Base-by-base conservation (phyloP, 2,113 vertebrate species). In the Entomyzon cyanotis region DNA sequence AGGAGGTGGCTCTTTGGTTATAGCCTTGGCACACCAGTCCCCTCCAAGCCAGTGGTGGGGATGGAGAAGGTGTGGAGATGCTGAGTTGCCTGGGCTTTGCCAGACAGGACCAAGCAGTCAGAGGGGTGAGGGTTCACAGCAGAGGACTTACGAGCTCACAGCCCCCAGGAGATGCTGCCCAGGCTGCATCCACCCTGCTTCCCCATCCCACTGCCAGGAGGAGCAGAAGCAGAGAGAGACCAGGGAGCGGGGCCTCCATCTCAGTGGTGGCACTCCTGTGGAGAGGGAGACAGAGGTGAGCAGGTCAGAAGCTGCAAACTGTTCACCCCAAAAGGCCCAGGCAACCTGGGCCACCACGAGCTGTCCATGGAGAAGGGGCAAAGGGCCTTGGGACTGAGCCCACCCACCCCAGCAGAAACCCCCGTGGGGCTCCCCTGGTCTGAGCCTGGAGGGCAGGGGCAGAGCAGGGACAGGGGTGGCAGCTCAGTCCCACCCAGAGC, bases 81-180 rank as follows among this genome's bases (percentile, higher is more conserved):
- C 55, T 67, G 90, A 87, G 22, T 16, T 7, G 0, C 35, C 69
- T 44, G 46, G 28, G 39, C 33, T 88, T 65, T 84, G 24, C 47
- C 41, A 63, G 60, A 47, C 46, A 77, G 55, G 59, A 74, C 25
- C 49, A 85, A 49, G 47, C 19, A 64, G 15, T 47, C 11, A 18
- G 69, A 92, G 39, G 74, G 71, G 15, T 23, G 44, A 39, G 35
- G 37, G 22, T 53, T 88, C 71, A 58, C 15, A 63, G 41, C 27
- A 81, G 67, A 93, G 75, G 58, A 98, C 98, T 98, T 95, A 98
- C 98, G 13, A 95, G 63, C 80, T 94, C 46, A 15, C 98, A 98
- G 90, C 89, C 50, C 2, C 87, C 77, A 2, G 87, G 89, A 58
- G 90, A 94, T 42, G 75, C 58, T 79, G 88, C 95, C 83, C 82